phyloP scores from a whole-genome alignment of 2,113 vertebrate genomes.

The Salvelinus namaycush region DNA sequence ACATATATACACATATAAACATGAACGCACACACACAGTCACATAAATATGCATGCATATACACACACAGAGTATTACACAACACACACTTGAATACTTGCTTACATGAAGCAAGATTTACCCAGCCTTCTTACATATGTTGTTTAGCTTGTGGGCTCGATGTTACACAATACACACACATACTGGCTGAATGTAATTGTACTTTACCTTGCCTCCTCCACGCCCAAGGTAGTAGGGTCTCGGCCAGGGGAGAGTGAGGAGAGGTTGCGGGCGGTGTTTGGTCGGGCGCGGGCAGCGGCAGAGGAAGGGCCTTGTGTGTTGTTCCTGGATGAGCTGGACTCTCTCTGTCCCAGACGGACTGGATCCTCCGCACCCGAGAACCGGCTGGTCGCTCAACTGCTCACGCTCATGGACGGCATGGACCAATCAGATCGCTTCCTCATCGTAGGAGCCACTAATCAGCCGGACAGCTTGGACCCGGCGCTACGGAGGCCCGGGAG shows the following conservation, averaged over 20 bases:
- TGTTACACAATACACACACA: too few relatives aligned
- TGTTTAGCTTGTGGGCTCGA: too few relatives aligned
- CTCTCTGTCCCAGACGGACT: constrained; percentile 84
- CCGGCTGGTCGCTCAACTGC: constrained; percentile 88
- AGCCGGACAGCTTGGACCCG: constrained; percentile 84
- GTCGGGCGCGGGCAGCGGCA: constrained; percentile 74
- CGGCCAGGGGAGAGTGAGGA: constrained; percentile 93
- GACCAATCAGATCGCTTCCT: constrained; percentile 72
- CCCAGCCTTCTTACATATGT: too few relatives aligned
- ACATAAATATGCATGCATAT: too few relatives aligned
- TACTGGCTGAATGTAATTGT: background rate
- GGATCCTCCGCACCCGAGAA: constrained; percentile 76
- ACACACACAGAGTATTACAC: too few relatives aligned
- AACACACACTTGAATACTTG: too few relatives aligned
- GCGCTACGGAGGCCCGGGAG: constrained; percentile 90
- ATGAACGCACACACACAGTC: too few relatives aligned
- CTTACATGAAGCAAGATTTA: too few relatives aligned
- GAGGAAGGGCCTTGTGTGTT: constrained; percentile 81
- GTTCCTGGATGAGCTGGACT: constrained; percentile 92
- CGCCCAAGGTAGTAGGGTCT: constrained; percentile 77
- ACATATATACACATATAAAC: background rate
- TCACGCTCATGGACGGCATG: constrained; percentile 88
- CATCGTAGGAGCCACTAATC: constrained; percentile 86
- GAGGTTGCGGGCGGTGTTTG: constrained; percentile 81
- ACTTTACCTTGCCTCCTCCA: background rate